These are phyloP conservation scores for Aphelenchoides avenae DNA, from an alignment of 1,140 invertebrate species.

Conservation along the genomic window DNA sequence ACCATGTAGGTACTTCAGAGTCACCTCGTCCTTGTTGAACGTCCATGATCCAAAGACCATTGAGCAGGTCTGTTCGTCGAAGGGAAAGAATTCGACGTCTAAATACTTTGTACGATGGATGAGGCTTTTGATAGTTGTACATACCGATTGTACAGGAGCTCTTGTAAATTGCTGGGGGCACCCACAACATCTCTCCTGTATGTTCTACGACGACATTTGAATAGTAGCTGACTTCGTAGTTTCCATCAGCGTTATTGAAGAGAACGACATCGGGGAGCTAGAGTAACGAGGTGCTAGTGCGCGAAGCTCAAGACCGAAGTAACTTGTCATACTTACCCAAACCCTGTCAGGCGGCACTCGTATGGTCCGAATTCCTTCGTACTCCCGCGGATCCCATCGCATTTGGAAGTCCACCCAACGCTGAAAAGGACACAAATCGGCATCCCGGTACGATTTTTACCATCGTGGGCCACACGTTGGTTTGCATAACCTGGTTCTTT, in stretches of 20 bases:
- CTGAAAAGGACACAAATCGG: conserved; percentile 42
- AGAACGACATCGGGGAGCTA: conserved; percentile 73
- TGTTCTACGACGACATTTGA: conserved; percentile 86
- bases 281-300: conserved; percentile 73
- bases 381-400: conserved; percentile 91
- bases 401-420: conserved; percentile 95
- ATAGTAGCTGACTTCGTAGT: conserved; percentile 93
- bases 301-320: conserved; percentile 97
- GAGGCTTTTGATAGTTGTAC: conserved; percentile 75
- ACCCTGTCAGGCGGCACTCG: conserved; percentile 94
- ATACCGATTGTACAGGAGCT: conserved; percentile 73
- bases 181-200: conserved; percentile 73
- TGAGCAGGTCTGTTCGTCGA: conserved; percentile 75
- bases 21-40: conserved; percentile 90
- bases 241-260: conserved; percentile 97
- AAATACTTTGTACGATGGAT: conserved; percentile 69
- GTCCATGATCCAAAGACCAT: conserved; percentile 99
- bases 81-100: conserved; percentile 78
- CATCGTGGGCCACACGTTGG: conserved; percentile 54
- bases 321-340: conserved; percentile 72
- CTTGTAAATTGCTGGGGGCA: conserved; percentile 94
- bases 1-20: conserved; percentile 21
- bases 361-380: conserved; percentile 87
- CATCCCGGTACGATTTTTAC: background rate
- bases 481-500: conserved; percentile 59